Base-by-base conservation (phyloP, 2,888 invertebrate genomes). In the Pyrgus malvae region DNA sequence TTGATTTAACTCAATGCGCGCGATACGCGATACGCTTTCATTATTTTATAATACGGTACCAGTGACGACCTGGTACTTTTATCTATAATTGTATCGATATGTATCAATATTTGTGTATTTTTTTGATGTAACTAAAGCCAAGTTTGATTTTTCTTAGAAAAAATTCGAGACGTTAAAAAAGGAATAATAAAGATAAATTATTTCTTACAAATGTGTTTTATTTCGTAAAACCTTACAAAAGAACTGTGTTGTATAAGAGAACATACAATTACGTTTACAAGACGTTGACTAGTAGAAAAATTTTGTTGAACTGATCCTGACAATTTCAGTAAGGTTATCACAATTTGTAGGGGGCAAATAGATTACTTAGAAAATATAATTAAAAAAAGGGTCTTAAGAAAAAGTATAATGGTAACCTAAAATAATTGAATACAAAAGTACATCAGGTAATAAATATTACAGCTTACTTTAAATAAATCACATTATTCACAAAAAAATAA, bases 61-160 rank as follows among this genome's bases (percentile, higher is more conserved):
- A 77, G 72, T 77, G 74, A 61, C 61, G 60, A 74, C 69, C 69
- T 68, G 78, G 78, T 80, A 72, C 56, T 64, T 79, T 80, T 84
- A 80, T 79, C 76, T 80, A 80, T 80, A 80, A 45, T 69, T 82
- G 79, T 83, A 80, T 76, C 75, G 69, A 78, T 83, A 79, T 79
- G 74, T 78, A 81, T 80, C 73, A 78, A 83, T 76, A 84, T 84
- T 86, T 87, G 85, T 89, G 87, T 90, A 88, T 84, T 89, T 87
- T 84, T 88, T 89, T 82, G 74, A 85, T 89, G 89, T 90, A 86
- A 84, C 82, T 85, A 86, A 86, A 86, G 82, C 85, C 78, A 88
- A 86, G 82, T 87, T 89, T 88, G 85, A 83, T 88, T 89, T 82
- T 83, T 83, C 86, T 88, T 89, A 87, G 83, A 83, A 84, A 84